Evolutionary conservation across 35 echinoderm and acorn worm genomes (phyloP).

Genomic region (Ptychodera flava): DNA sequence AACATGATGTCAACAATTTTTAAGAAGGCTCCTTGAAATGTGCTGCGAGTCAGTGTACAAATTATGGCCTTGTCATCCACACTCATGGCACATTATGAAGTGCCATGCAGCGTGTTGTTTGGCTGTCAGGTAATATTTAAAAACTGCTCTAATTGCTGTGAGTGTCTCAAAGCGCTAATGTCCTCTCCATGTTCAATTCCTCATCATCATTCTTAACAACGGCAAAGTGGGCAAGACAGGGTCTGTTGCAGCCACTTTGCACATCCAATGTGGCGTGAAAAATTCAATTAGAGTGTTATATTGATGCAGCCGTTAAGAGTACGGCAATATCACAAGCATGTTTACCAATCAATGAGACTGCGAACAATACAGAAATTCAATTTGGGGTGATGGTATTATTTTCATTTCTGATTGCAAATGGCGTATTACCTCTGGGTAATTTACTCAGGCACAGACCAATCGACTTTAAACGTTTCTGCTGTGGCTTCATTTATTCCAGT

Average conservation of each 20-base stretch:
- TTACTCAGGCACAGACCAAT: not conserved
- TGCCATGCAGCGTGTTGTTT: too few species aligned
- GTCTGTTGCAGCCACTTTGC: not conserved
- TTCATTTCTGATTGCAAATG: not conserved
- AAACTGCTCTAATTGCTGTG: too few species aligned
- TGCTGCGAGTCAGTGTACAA: too few species aligned
- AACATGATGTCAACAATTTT: too few species aligned
- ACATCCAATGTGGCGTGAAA: not conserved
- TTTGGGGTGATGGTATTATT: not conserved
- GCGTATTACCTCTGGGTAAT: not conserved
- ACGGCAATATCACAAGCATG: too few species aligned
- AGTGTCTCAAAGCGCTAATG: too few species aligned
- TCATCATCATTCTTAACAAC: not conserved
- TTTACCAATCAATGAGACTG: not conserved
- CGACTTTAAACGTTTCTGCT: not conserved
- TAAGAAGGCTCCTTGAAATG: too few species aligned
- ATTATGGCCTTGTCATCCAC: too few species aligned
- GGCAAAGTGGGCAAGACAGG: not conserved
- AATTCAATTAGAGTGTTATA: not conserved
- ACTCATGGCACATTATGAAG: too few species aligned
- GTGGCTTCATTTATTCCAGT: not conserved
- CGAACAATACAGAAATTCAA: not conserved
- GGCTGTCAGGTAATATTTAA: too few species aligned
- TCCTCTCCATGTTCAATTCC: too few species aligned
- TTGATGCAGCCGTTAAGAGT: too few species aligned